A percentile compares a stretch with the other conserved stretches of the same genome.
phyloP scores from a whole-genome alignment of 2,797 vertebrate species.

The Paramormyrops hopkinsi region DNA sequence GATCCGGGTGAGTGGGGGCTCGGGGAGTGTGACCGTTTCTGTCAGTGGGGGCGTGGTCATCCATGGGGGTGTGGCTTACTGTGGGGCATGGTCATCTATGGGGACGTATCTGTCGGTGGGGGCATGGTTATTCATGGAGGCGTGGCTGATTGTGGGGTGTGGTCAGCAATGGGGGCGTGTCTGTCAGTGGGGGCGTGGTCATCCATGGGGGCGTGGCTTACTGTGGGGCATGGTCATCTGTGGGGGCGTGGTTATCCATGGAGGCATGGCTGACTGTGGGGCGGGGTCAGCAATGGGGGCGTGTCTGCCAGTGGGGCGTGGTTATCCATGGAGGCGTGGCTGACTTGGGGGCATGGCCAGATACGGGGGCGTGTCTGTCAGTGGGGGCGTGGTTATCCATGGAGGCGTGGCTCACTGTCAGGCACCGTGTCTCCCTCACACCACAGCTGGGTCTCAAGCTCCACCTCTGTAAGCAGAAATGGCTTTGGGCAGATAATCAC shows the following conservation, averaged over 20 bases:
- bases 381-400: neutral
- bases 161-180: neutral
- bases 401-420: neutral
- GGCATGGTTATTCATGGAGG: neutral
- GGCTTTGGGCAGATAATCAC: neutral
- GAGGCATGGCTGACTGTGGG: neutral
- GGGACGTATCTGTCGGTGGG: neutral
- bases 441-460: neutral
- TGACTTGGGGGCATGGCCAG: too few species aligned
- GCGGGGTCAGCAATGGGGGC: neutral
- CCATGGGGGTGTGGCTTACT: neutral
- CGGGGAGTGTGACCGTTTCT: neutral
- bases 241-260: neutral
- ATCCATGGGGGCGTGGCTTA: too few species aligned
- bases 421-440: neutral
- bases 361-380: neutral
- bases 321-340: too few species aligned
- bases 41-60: neutral
- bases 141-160: too few species aligned
- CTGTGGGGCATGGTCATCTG: neutral
- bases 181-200: neutral
- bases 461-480: neutral
- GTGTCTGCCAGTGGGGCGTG: neutral
- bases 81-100: neutral
- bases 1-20: constrained; percentile 69